Evolutionary conservation across 2,797 vertebrate species (phyloP).

Genomic region (Mus minutoides): DNA sequence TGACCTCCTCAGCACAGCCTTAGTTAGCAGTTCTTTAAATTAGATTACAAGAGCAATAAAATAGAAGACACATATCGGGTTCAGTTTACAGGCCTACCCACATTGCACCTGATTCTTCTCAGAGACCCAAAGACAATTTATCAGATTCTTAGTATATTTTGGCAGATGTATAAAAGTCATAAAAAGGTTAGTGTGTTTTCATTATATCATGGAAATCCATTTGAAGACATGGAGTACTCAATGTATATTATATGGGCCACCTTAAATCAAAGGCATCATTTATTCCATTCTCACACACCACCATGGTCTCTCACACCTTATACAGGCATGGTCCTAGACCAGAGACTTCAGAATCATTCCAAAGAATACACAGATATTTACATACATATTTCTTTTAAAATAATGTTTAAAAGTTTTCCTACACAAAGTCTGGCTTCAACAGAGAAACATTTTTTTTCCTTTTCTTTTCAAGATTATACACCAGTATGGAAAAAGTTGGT

Average conservation of each 20-base stretch:
- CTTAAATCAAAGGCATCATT: conserved; percentile 83
- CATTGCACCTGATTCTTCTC: conserved; percentile 71
- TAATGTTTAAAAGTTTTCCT: conserved; percentile 83
- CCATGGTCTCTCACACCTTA: conserved; percentile 85
- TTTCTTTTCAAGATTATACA: conserved; percentile 85
- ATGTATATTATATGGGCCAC: conserved; percentile 73
- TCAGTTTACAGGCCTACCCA: conserved; percentile 61
- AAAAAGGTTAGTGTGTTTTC: conserved; percentile 81
- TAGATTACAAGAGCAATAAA: conserved; percentile 62
- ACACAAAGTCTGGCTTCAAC: conserved; percentile 87
- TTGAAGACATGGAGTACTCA: conserved; percentile 72
- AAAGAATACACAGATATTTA: conserved; percentile 74
- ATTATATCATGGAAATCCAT: conserved; percentile 69
- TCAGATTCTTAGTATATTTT: conserved; percentile 74
- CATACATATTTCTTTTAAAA: conserved; percentile 81
- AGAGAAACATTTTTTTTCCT: conserved; percentile 82
- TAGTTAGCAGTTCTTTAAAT: conserved; percentile 53
- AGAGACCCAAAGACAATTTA: conserved; percentile 67
- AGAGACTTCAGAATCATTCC: conserved; percentile 77
- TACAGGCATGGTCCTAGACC: conserved; percentile 87
- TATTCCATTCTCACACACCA: conserved; percentile 79
- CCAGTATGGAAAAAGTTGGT: conserved; percentile 83
- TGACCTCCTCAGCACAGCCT: conserved; percentile 73
- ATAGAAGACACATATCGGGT: conserved; percentile 42
- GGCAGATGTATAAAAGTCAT: conserved; percentile 77